These are phyloP conservation scores for Molossus molossus DNA, from an alignment of 2,797 vertebrate species.

Conservation along the genomic window DNA sequence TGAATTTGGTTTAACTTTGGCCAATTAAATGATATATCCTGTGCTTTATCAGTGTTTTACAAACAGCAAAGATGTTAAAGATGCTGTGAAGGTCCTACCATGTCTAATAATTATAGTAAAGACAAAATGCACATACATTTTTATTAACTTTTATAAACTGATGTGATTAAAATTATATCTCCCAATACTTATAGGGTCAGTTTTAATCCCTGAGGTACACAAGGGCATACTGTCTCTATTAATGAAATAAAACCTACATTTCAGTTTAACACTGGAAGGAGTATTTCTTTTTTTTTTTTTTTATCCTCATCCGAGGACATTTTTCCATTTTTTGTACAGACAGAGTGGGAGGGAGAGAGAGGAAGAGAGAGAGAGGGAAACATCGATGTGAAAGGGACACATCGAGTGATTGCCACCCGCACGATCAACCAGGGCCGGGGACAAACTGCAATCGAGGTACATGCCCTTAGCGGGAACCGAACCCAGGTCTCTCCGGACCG, in stretches of 20 bases:
- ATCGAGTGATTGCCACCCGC: too few species aligned
- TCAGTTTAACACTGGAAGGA: constrained; percentile 50
- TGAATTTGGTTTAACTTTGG: constrained; percentile 7
- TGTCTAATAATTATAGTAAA: constrained; percentile 41
- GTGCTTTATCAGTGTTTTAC: background rate
- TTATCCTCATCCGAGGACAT: too few species aligned
- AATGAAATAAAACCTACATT: constrained; percentile 47
- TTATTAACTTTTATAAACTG: background rate
- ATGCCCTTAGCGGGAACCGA: too few species aligned
- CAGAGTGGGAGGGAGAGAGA: too few species aligned
- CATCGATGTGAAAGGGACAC: too few species aligned
- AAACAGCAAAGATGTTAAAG: background rate
- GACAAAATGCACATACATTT: background rate
- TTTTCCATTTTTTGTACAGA: too few species aligned
- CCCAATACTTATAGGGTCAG: background rate
- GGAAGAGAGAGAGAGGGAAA: too few species aligned
- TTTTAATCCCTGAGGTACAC: background rate
- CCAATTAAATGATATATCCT: background rate
- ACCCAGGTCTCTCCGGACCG: too few species aligned
- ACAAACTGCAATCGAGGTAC: too few species aligned
- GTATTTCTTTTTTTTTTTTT: too few species aligned
- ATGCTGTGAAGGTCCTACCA: background rate
- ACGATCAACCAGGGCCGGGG: too few species aligned
- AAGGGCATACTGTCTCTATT: background rate
- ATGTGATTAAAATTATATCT: background rate